Evolutionary conservation across 2,797 vertebrate genomes (phyloP), one percentile per base, ranked within the genome.

Genomic region (Coreius guichenoti): DNA sequence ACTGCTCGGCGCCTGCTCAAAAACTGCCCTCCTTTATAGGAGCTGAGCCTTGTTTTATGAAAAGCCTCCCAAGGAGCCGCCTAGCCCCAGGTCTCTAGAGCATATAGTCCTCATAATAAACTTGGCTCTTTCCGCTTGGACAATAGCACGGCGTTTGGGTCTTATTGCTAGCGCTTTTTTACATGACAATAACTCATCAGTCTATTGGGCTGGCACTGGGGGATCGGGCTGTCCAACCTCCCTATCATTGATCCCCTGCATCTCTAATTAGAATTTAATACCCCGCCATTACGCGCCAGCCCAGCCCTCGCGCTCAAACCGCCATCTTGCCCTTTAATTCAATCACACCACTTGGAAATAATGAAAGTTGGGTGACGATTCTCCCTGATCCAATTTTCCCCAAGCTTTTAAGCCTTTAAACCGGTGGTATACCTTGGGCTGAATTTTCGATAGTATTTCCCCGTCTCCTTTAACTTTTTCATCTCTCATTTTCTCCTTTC

Each of bases 151-250:
- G 98, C 98, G 97, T 98, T 98, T 96, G 97, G 90, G 97, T 98
- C 98, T 99, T 98, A 98, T 98, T 98, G 97, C 98, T 96, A 96
- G 97, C 97, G 97, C 98, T 98, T 98, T 98, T 99, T 99, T 99
- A 99, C 98, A 99, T 99, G 98, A 99, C 98, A 99, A 99, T 99
- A 99, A 99, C 97, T 99, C 98, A 99, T 99, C 98, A 98, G 98
- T 99, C 98, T 98, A 99, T 99, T 99, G 98, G 98, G 97, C 98
- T 99, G 98, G 97, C 97, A 97, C 97, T 96, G 96, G 97, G 98
- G 97, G 96, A 97, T 96, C 95, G 96, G 96, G 97, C 98, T 98
- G 98, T 97, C 98, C 97, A 97, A 97, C 96, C 97, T 98, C 97
- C 98, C 97, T 97, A 97, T 98, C 98, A 98, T 98, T 98, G 98